Evolutionary conservation across 64 coral and sea anemone species (phyloP), one percentile per base, ranked within the genome.

Genomic region (Acropora tenuis): DNA sequence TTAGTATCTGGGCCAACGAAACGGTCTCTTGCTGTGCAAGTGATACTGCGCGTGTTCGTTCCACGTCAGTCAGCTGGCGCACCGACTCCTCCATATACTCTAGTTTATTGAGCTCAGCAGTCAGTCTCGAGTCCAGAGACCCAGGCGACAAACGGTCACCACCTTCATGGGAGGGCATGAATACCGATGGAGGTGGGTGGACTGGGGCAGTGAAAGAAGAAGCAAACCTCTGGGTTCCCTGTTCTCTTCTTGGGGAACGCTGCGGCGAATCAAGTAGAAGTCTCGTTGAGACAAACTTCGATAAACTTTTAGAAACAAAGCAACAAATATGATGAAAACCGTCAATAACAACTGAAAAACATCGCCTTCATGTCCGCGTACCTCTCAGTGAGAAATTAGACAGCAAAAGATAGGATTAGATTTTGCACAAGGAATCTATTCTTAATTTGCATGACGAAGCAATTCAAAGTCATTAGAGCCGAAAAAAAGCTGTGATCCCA

Each of bases 41-140:
- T 2, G 97, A 88, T 2, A 96, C 91, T 17, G 94, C 86, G 57
- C 92, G 80, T 47, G 97, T 96, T 78, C 92, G 82, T 43, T 96
- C 97, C 16, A 99, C 92, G 53, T 96, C 97, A 18, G 83, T 93
- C 84, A 99, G 44, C 60, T 99, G 97, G 30, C 94, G 78, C 48
- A 99, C 97, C 19, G 97, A 99, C 49, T 96, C 97, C 63, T 99
- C 94, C 87, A 99, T 95, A 74, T 96, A 95, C 74, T 99, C 97
- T 7, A 99, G 75, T 87, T 89, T 77, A 50, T 96, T 95, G n/a
- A 96, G 92, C 72, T 99, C 97, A 47, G 94, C 97, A 79, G 92
- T 93, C 63, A 99, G 67, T 50, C 94, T 89, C 45, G 83, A 53
- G 65, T 99, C 91, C 30, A 99, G 88, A 83, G 94, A 92, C 42